phyloP scores from a whole-genome alignment of 2,888 invertebrate species.

The Trileptium ribeirensis region DNA sequence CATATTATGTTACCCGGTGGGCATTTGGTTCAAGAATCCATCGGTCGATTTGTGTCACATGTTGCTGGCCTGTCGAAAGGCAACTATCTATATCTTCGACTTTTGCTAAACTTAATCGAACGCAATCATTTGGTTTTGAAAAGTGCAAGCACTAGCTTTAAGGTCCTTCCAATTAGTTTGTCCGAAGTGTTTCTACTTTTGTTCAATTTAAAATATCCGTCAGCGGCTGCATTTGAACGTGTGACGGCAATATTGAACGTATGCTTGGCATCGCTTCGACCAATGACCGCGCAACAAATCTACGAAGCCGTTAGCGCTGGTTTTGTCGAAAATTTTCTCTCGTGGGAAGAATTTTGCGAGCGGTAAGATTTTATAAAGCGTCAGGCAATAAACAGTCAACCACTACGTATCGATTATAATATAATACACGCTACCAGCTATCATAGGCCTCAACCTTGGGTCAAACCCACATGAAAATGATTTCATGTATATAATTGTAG shows the following conservation, averaged over 20 bases:
- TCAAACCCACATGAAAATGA: no score
- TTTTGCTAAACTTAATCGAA: slow-evolving; percentile 82
- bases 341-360: slow-evolving; percentile 73
- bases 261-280: slow-evolving; percentile 81
- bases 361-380: no score
- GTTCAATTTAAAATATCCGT: slow-evolving; percentile 83
- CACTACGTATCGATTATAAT: no score
- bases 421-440: no score
- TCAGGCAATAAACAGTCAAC: no score
- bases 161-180: slow-evolving; percentile 50
- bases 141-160: slow-evolving; percentile 29
- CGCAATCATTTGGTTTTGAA: slow-evolving; percentile 66
- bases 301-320: slow-evolving; percentile 85
- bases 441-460: no score
- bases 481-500: no score
- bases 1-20: background rate
- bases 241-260: slow-evolving; percentile 79
- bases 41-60: slow-evolving; percentile 66
- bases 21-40: background rate
- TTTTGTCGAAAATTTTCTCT: slow-evolving; percentile 67
- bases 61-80: slow-evolving; percentile 74
- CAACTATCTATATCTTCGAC: slow-evolving; percentile 81
- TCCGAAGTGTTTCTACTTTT: slow-evolving; percentile 70
- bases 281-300: slow-evolving; percentile 71
- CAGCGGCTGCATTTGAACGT: slow-evolving; percentile 73